Evolutionary conservation across 2,113 vertebrate genomes (phyloP).

Genomic region (Meleagris gallopavo): DNA sequence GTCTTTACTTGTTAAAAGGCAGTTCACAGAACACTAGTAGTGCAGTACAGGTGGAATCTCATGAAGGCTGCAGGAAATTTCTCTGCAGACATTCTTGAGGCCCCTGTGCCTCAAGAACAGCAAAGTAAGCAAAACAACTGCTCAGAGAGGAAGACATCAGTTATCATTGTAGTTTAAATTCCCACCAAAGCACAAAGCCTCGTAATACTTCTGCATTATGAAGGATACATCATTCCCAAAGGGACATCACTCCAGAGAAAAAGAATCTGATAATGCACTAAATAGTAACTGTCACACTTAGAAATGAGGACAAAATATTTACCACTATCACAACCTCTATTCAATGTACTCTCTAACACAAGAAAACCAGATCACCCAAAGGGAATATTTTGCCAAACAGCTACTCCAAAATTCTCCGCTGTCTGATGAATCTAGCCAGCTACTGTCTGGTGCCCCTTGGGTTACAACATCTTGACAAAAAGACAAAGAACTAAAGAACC

Average conservation of each 20-base stretch:
- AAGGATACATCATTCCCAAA: background rate
- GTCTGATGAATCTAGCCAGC: background rate
- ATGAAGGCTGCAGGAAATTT: background rate
- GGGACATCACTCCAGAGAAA: background rate
- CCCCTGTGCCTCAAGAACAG: background rate
- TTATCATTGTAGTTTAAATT: background rate
- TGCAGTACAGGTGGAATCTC: background rate
- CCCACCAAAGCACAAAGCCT: background rate
- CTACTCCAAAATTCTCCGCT: background rate
- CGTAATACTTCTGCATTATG: background rate
- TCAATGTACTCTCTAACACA: background rate
- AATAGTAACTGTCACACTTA: background rate
- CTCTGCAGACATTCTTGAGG: background rate
- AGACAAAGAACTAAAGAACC: constrained; percentile 1
- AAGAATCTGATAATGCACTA: background rate
- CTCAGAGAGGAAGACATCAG: background rate
- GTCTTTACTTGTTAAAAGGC: background rate
- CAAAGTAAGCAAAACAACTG: background rate
- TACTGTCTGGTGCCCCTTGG: background rate
- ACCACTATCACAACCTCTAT: background rate
- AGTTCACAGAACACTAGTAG: background rate
- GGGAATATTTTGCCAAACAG: background rate
- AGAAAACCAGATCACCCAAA: background rate
- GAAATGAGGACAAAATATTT: background rate
- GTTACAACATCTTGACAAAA: background rate